Evolutionary conservation across 30 jellyfish, hydroid and myxozoan genomes (phyloP).

Genomic region (Nemopilema nomurai): DNA sequence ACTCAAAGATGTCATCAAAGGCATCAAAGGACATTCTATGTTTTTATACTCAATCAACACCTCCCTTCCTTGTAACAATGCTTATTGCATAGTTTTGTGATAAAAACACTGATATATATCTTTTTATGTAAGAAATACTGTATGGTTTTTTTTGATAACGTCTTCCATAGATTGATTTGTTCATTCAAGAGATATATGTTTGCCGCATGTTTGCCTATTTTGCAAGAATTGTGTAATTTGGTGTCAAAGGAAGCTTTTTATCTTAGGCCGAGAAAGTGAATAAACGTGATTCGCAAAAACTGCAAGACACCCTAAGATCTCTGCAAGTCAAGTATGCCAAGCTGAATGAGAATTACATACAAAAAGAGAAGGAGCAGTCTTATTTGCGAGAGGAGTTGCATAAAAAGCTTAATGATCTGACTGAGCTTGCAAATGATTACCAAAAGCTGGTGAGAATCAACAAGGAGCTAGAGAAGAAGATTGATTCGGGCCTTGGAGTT

Average conservation of each 20-base stretch:
- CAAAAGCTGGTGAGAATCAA: conserved; percentile 37
- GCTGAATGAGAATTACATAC: conserved; percentile 9
- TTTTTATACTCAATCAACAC: too few species aligned
- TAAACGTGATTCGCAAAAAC: background rate
- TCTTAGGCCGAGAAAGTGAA: conserved; percentile 25
- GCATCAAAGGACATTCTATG: too few species aligned
- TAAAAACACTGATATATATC: too few species aligned
- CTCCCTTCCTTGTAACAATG: too few species aligned
- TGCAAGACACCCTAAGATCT: conserved; percentile 7
- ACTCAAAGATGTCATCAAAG: too few species aligned
- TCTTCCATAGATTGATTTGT: too few species aligned
- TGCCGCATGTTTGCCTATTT: too few species aligned
- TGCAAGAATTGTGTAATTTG: too few species aligned
- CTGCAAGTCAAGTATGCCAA: conserved; percentile 20
- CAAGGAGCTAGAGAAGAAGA: conserved; percentile 35
- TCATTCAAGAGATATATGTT: too few species aligned
- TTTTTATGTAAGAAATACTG: too few species aligned
- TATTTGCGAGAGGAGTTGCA: conserved; percentile 46
- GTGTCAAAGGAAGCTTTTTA: background rate
- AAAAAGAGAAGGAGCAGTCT: conserved; percentile 17
- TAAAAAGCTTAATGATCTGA: conserved; percentile 38
- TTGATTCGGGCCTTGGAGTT: conserved; percentile 45
- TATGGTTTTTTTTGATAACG: too few species aligned
- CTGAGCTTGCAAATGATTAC: conserved; percentile 54
- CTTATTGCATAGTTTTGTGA: too few species aligned